Evolutionary conservation across 2,888 invertebrate species (phyloP).

Genomic region (Plagiodera versicolora): DNA sequence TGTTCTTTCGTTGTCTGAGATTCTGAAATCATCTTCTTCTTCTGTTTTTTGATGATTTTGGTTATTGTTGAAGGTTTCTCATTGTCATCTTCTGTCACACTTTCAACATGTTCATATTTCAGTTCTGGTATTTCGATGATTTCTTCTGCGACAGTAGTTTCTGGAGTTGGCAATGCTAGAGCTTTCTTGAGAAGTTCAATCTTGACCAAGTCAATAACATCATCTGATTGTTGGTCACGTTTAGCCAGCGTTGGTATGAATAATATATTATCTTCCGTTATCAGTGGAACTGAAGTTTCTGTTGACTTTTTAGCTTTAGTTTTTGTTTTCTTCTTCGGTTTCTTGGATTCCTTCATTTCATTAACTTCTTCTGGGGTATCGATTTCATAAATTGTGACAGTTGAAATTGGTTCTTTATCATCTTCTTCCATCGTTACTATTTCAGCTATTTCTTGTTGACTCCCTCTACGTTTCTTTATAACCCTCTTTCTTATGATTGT

Average conservation of each 20-base stretch:
- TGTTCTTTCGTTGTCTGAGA: conserved; percentile 40
- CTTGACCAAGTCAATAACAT: conserved; percentile 43
- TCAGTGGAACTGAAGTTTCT: conserved; percentile 26
- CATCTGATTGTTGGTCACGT: conserved; percentile 46
- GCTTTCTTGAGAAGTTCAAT: conserved; percentile 47
- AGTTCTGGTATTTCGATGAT: conserved; percentile 17
- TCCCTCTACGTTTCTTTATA: conserved; percentile 52
- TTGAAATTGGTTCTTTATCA: conserved; percentile 41
- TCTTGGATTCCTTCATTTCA: conserved; percentile 31
- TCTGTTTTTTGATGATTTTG: conserved; percentile 53
- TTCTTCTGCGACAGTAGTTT: conserved; percentile 18
- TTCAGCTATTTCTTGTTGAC: conserved; percentile 48
- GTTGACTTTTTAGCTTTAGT: conserved; percentile 4
- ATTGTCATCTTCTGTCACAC: not conserved
- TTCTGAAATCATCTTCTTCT: conserved; percentile 48
- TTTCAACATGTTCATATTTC: conserved; percentile 29
- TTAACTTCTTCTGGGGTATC: conserved; percentile 42
- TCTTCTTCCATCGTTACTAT: conserved; percentile 44
- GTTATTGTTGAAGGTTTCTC: conserved; percentile 47
- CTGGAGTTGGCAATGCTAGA: conserved; percentile 32
- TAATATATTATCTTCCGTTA: conserved; percentile 36
- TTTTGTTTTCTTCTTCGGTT: conserved; percentile 36
- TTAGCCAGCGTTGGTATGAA: conserved; percentile 42
- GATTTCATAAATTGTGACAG: conserved; percentile 39
- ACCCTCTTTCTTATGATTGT: conserved; percentile 47